Evolutionary conservation across 2,797 vertebrate genomes (phyloP).

Genomic region (Sebastes umbrosus): DNA sequence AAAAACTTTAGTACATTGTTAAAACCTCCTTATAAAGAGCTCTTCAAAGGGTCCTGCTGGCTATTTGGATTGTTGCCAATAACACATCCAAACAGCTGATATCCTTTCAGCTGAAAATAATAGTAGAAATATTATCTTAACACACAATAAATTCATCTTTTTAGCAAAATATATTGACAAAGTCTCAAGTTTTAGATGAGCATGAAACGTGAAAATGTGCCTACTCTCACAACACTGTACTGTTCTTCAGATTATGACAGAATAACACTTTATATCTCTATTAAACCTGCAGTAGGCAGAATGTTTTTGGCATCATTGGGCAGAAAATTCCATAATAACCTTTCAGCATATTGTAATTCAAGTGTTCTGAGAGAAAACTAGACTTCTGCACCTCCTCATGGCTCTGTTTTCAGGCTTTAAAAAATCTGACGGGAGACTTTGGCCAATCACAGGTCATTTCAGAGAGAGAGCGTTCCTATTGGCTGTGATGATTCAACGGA

Average conservation of each 20-base stretch:
- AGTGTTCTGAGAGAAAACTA: no score
- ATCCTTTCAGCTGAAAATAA: constrained; percentile 34
- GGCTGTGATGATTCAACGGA: no score
- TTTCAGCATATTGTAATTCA: no score
- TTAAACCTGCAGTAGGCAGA: no score
- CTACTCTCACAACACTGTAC: neutral
- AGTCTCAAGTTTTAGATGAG: neutral
- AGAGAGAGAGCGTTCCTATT: no score
- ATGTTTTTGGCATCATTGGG: no score
- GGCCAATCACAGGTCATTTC: no score
- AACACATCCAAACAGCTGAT: constrained; percentile 39
- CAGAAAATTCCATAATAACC: no score
- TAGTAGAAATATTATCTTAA: neutral
- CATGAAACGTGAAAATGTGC: neutral
- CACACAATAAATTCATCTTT: neutral
- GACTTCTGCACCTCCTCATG: no score
- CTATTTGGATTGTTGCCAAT: neutral
- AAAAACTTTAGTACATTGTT: neutral
- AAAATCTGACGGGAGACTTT: no score
- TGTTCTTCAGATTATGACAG: neutral
- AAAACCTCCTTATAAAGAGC: neutral
- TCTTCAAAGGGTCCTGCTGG: neutral
- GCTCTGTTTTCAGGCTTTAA: no score
- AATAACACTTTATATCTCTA: neutral
- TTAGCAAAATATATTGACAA: no score